Conservation (phyloP, 2,888 invertebrate species). For the Nezara viridula region DNA sequence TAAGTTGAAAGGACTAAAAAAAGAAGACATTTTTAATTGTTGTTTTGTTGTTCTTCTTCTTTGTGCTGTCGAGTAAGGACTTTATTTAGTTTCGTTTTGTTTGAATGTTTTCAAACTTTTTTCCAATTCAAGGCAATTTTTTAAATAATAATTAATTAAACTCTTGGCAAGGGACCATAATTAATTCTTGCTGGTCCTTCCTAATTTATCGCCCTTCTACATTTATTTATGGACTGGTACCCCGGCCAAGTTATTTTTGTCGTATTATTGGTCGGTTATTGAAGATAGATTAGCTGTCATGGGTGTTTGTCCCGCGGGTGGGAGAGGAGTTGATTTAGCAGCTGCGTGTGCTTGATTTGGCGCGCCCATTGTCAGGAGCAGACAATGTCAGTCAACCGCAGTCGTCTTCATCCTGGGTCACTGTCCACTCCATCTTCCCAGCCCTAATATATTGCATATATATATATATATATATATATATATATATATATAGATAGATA, state of each 20-base stretch:
- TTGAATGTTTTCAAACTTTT: neutral
- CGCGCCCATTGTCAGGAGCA: neutral
- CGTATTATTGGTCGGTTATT: neutral
- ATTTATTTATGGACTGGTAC: neutral
- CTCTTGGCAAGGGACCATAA: neutral
- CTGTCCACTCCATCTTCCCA: neutral
- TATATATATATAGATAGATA: too few species aligned
- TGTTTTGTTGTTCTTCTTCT: neutral
- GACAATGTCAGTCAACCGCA: constrained; percentile 18
- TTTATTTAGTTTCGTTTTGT: neutral
- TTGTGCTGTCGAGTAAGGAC: neutral
- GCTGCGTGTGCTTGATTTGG: constrained; percentile 30
- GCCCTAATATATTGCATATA: neutral
- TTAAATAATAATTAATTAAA: neutral
- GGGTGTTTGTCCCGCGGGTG: neutral
- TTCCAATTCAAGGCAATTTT: neutral
- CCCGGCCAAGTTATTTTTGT: neutral
- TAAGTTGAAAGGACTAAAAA: too few species aligned
- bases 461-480: too few species aligned
- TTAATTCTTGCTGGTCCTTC: neutral
- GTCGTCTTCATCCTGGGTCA: constrained; percentile 8
- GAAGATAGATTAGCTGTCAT: neutral
- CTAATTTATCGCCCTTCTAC: neutral
- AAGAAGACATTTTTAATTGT: neutral
- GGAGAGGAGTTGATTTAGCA: constrained; percentile 14